Base-by-base conservation (phyloP, 2,113 vertebrate species). In the Ammodytes dubius region DNA sequence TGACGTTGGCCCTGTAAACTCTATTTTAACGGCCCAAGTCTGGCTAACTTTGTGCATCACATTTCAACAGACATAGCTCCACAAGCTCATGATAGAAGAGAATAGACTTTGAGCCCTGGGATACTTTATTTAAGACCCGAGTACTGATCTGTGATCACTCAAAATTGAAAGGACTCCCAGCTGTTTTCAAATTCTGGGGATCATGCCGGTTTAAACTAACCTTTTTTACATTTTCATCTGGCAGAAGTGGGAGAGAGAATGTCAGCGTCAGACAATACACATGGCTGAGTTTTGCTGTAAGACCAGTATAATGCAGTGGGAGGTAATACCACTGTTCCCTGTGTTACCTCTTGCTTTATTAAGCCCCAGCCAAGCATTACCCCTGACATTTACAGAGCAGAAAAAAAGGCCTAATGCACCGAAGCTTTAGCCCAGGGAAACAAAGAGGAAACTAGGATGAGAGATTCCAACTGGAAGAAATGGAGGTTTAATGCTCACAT, bases 351-450 rank as follows among this genome's bases (percentile, higher is more conserved):
- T 27, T 27, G 77, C 90, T 88, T 87, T 90, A 91, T 91, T 91
- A 85, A 85, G 83, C 73, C 83, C 70, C 88, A 90, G 82, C 91
- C 89, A 93, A 92, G 91, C 92, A 86, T 27, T 86, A 81, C 79
- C 79, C 17, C 73, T 94, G 91, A 90, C 94, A 94, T 94, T 95
- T 94, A 87, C 82, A 77, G 70, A 88, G 83, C 47, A 45, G 85
- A 83, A 81, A 61, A 27, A 72, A 65, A 60, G 53, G 50, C 46
- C 65, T 40, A 79, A 79, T 84, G 81, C 60, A 47, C 74, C 64
- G 56, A 86, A 82, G 77, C 19, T 46, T 81, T 86, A 70, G 74
- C 80, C 40, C 53, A 4, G 66, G 79, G 75, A 68, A 78, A 47
- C 60, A 52, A 64, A 88, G 56, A 81, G 19, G 70, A 40, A 46